phyloP scores from a whole-genome alignment of 2,888 invertebrate species.

The Eurytoma adleriae region DNA sequence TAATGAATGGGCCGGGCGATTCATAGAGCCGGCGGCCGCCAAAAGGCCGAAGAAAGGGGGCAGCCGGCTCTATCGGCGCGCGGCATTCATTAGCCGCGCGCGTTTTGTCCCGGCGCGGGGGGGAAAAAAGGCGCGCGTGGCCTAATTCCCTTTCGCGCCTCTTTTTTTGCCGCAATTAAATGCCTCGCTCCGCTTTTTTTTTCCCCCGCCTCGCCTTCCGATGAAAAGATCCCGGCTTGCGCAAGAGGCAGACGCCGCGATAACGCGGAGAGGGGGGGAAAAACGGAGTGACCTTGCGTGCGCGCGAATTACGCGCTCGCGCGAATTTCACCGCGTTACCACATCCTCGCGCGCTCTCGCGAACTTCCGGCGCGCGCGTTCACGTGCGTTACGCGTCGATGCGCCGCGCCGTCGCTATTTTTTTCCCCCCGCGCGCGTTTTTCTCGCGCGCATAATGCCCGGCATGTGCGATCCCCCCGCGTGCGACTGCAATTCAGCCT shows the following conservation, averaged over 20 bases:
- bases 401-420: slow-evolving; percentile 31
- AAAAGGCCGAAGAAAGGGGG: neutral
- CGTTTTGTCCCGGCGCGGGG: slow-evolving; percentile 16
- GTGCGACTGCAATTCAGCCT: no score
- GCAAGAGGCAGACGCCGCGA: slow-evolving; percentile 26
- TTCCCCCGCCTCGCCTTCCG: neutral
- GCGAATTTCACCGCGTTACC: slow-evolving; percentile 53
- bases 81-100: slow-evolving; percentile 37
- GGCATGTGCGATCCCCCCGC: neutral
- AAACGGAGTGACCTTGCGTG: slow-evolving; percentile 51
- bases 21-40: neutral
- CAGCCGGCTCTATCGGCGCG: neutral
- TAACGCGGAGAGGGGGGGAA: neutral
- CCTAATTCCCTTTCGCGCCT: slow-evolving; percentile 42
- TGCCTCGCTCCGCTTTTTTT: neutral
- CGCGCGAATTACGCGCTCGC: slow-evolving; percentile 52
- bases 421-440: neutral
- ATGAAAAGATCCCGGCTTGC: slow-evolving; percentile 40
- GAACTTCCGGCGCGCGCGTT: slow-evolving; percentile 41
- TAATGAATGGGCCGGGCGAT: slow-evolving; percentile 34
- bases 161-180: slow-evolving; percentile 49
- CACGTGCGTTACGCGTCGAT: slow-evolving; percentile 51
- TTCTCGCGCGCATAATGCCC: neutral
- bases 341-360: slow-evolving; percentile 32
- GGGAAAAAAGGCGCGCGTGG: slow-evolving; percentile 27